Conservation (phyloP, 2,113 vertebrate species). For the Piprites chloris region DNA sequence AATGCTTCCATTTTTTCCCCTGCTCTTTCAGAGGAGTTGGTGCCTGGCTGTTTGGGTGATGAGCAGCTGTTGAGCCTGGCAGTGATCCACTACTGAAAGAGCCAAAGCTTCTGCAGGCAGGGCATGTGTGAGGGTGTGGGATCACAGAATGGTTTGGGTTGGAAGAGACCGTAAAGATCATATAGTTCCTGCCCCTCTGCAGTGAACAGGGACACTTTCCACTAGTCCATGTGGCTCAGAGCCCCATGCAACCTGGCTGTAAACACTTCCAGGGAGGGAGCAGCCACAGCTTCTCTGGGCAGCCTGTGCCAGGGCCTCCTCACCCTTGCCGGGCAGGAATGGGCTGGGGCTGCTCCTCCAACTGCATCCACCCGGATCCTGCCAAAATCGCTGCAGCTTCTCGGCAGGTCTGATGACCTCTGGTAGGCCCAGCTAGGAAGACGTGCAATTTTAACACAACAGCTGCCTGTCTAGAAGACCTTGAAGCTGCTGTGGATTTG, state of each 20-base stretch:
- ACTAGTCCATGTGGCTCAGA: background rate
- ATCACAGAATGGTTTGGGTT: background rate
- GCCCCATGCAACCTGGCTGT: background rate
- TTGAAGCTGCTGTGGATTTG: background rate
- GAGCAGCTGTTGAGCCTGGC: constrained; percentile 9
- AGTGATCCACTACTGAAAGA: background rate
- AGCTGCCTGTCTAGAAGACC: background rate
- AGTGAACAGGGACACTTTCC: background rate
- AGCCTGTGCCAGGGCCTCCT: background rate
- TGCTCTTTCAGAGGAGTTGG: background rate
- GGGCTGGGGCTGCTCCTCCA: background rate
- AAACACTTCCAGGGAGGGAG: background rate
- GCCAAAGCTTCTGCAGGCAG: background rate
- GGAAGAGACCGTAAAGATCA: background rate
- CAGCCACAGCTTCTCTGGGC: background rate
- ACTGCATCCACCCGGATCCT: accelerated
- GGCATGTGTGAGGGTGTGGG: background rate
- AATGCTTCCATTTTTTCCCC: background rate
- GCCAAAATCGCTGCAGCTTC: background rate
- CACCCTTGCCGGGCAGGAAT: background rate
- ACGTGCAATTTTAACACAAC: background rate
- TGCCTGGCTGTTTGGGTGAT: background rate
- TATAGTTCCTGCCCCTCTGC: background rate
- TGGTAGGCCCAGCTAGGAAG: background rate
- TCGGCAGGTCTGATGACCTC: background rate